A percentile compares a stretch with the other conserved stretches of the same genome.
phyloP scores from a whole-genome alignment of 2,797 vertebrate genomes.

The Lepus townsendii region DNA sequence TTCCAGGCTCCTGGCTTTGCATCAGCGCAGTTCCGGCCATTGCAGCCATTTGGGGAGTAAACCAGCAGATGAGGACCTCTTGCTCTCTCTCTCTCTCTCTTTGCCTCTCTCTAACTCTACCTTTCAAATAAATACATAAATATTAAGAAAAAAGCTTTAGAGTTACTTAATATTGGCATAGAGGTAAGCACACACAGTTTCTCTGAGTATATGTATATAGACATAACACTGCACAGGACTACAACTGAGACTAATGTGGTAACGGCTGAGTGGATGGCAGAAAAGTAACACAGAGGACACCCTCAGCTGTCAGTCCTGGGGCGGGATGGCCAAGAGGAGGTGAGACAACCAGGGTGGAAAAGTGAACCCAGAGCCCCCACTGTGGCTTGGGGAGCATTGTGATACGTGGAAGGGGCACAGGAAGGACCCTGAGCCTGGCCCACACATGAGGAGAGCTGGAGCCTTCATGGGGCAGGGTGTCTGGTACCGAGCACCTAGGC shows the following conservation, averaged over 20 bases:
- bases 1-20: no score
- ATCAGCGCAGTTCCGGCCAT: no score
- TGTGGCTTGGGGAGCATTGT: not conserved
- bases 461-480: not conserved
- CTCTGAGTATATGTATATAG: not conserved
- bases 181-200: not conserved
- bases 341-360: not conserved
- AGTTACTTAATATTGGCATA: not conserved
- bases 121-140: no score
- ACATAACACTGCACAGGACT: not conserved
- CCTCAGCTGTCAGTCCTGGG: no score
- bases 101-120: no score
- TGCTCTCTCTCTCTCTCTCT: no score
- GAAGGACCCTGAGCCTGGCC: not conserved
- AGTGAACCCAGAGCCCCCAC: not conserved
- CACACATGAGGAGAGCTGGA: no score
- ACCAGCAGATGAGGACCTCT: no score
- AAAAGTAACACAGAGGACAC: not conserved
- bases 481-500: no score
- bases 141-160: not conserved
- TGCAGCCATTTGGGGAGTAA: no score
- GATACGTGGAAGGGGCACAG: not conserved
- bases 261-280: rapidly evolving
- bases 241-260: not conserved
- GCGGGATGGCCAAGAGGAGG: not conserved